phyloP scores from a whole-genome alignment of 1,140 invertebrate genomes.

The Eumaeus atala region DNA sequence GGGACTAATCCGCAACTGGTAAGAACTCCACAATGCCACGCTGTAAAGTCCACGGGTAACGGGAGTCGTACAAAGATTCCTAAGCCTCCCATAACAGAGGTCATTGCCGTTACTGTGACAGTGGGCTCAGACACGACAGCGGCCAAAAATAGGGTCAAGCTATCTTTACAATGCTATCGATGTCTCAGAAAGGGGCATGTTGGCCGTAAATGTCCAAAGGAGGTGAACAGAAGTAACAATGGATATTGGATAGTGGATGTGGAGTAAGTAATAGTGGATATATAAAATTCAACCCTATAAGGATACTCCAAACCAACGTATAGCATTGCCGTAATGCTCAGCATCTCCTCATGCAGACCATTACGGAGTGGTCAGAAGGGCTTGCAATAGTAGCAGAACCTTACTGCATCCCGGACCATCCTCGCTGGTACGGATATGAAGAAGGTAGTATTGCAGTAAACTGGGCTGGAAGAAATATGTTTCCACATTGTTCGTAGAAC shows the following conservation, averaged over 20 bases:
- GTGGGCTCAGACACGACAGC: slow-evolving; percentile 2
- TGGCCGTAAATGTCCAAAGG: not conserved
- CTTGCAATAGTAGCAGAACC: too few species aligned
- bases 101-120: slow-evolving; percentile 15
- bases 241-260: not conserved
- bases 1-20: not conserved
- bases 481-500: too few species aligned
- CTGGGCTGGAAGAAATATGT: slow-evolving; percentile 8
- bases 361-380: too few species aligned
- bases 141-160: slow-evolving; percentile 3
- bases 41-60: not conserved
- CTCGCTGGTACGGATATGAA: slow-evolving; percentile 9
- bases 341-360: too few species aligned
- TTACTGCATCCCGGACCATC: too few species aligned
- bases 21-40: not conserved
- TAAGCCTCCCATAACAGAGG: not conserved
- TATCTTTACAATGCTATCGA: slow-evolving; percentile 1
- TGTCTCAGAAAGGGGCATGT: not conserved
- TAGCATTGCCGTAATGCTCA: slow-evolving; percentile 20
- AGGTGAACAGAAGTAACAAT: not conserved
- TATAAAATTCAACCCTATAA: too few species aligned
- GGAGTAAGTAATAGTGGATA: not conserved
- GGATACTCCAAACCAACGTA: slow-evolving; percentile 14
- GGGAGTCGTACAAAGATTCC: not conserved
- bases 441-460: slow-evolving; percentile 14